These are phyloP conservation scores for Chaenogobius annularis DNA, from an alignment of 2,113 vertebrate genomes.

Conservation along the genomic window DNA sequence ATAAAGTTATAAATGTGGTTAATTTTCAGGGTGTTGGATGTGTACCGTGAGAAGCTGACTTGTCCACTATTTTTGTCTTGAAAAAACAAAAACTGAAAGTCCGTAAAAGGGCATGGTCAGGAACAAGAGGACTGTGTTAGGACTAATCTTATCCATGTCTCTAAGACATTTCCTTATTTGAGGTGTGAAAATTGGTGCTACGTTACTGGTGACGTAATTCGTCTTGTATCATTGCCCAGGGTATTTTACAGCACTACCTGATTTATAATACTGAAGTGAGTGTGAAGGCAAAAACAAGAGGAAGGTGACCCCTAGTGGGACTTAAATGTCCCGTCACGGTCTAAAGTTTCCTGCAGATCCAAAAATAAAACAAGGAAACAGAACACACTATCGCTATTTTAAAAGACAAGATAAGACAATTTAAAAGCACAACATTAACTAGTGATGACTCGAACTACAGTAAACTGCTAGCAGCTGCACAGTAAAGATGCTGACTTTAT, in stretches of 20 bases:
- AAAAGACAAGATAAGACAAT: neutral
- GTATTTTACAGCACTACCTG: constrained; percentile 18
- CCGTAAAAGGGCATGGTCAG: constrained; percentile 6
- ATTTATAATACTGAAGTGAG: neutral
- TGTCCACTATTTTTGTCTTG: neutral
- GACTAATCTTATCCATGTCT: constrained; percentile 7
- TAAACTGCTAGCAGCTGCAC: neutral
- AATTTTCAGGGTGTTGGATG: neutral
- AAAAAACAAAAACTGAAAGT: neutral
- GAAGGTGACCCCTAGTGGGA: neutral
- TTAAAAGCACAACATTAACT: neutral
- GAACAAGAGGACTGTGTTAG: constrained; percentile 28
- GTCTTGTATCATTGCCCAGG: constrained; percentile 6
- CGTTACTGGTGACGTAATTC: neutral
- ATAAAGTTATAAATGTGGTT: no score
- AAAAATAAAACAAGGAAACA: neutral
- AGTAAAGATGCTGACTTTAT: neutral
- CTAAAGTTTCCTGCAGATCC: neutral
- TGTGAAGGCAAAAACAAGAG: neutral
- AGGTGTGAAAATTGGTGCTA: constrained; percentile 2
- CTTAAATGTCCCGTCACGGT: neutral
- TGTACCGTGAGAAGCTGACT: neutral
- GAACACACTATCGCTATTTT: neutral
- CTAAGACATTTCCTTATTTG: constrained; percentile 20
- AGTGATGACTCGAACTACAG: neutral